Evolutionary conservation across 2,797 vertebrate species (phyloP).

Genomic region (Dryobates pubescens): DNA sequence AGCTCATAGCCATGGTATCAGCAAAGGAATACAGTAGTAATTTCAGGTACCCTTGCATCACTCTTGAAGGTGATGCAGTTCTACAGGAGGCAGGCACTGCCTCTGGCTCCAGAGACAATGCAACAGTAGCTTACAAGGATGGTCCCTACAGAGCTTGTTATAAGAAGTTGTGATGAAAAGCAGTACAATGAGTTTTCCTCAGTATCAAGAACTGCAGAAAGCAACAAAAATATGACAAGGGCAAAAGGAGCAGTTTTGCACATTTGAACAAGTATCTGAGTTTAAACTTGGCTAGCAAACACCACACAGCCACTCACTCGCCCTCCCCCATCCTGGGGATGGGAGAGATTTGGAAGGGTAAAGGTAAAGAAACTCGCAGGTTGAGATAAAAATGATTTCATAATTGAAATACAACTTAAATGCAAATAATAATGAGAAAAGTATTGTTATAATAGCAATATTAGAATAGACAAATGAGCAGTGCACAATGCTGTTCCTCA

Average conservation of each 20-base stretch:
- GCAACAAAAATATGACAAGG: neutral
- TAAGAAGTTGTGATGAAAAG: neutral
- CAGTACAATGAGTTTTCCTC: neutral
- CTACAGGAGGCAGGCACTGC: neutral
- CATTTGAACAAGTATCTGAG: neutral
- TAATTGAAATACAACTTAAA: neutral
- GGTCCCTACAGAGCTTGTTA: neutral
- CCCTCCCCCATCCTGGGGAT: neutral
- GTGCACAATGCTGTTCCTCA: neutral
- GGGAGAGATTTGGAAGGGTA: neutral
- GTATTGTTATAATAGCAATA: neutral
- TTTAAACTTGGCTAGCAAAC: neutral
- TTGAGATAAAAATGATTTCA: neutral
- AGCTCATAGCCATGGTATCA: neutral
- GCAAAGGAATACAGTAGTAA: neutral
- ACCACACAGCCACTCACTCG: neutral
- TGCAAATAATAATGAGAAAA: too few relatives aligned
- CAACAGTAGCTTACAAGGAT: neutral
- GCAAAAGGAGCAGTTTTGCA: neutral
- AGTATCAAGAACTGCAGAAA: neutral
- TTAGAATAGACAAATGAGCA: neutral
- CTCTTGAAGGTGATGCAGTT: neutral
- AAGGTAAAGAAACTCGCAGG: neutral
- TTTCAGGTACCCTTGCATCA: neutral
- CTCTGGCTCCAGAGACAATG: neutral